Evolutionary conservation across 1,140 invertebrate species (phyloP).

Genomic region (Ostrea edulis): DNA sequence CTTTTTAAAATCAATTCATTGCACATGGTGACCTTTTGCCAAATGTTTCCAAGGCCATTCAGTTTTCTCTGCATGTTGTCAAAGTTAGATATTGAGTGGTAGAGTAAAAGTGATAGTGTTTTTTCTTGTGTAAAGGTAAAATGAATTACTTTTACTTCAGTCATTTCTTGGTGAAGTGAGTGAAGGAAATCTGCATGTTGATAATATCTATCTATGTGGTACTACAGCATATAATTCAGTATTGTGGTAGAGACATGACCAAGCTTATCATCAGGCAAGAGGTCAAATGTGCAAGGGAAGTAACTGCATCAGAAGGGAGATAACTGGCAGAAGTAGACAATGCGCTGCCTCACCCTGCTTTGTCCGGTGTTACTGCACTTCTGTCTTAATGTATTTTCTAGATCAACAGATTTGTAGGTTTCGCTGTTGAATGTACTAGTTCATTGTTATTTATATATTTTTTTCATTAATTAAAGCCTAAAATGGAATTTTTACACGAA

Average conservation of each 20-base stretch:
- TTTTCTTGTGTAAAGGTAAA: slow-evolving; percentile 10
- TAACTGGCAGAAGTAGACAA: slow-evolving; percentile 40
- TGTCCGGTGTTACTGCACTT: slow-evolving; percentile 31
- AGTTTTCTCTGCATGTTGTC: slow-evolving; percentile 42
- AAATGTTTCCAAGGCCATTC: slow-evolving; percentile 45
- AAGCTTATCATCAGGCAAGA: slow-evolving; percentile 41
- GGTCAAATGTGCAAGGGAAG: slow-evolving; percentile 48
- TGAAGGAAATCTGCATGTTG: slow-evolving; percentile 16
- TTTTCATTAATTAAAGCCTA: slow-evolving; percentile 34
- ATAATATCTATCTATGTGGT: slow-evolving; percentile 37
- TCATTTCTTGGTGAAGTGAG: slow-evolving; percentile 17
- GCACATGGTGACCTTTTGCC: slow-evolving; percentile 53
- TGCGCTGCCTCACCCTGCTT: slow-evolving; percentile 31
- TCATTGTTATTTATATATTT: slow-evolving; percentile 30
- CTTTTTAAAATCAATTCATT: slow-evolving; percentile 40
- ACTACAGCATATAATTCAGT: slow-evolving; percentile 6
- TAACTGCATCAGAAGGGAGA: slow-evolving; percentile 36
- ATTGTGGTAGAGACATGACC: slow-evolving; percentile 37
- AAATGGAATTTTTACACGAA: slow-evolving; percentile 27
- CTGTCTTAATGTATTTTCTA: slow-evolving; percentile 34
- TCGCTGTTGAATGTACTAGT: slow-evolving; percentile 38
- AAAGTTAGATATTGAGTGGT: slow-evolving; percentile 28
- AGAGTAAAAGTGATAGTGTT: slow-evolving; percentile 8
- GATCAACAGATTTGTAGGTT: slow-evolving; percentile 38
- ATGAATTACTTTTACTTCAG: slow-evolving; percentile 1